A percentile compares a stretch with the other conserved stretches of the same genome.
Evolutionary conservation across 1,140 invertebrate species (phyloP).

Genomic region (Rhagoletis zephyria): DNA sequence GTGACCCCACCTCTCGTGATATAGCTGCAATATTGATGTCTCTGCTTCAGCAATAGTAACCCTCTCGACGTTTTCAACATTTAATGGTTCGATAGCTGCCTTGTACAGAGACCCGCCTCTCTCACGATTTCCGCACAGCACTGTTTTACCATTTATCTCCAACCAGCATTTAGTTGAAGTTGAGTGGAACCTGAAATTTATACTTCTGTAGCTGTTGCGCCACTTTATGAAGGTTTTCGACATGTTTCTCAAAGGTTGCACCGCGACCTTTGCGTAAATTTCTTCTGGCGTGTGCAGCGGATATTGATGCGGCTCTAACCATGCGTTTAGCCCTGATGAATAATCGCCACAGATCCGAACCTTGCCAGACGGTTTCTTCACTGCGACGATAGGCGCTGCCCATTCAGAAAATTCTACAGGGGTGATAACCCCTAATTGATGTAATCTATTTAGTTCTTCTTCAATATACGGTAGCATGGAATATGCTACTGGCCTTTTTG

Average conservation of each 20-base stretch:
- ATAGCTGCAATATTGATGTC: no score
- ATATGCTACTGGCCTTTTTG: conserved; percentile 15
- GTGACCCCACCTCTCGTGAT: no score
- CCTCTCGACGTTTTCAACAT: no score
- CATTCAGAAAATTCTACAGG: conserved; percentile 67
- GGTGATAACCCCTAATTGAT: conserved; percentile 42
- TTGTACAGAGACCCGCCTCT: no score
- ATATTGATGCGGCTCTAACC: conserved; percentile 54
- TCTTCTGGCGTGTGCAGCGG: conserved; percentile 54
- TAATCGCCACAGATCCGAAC: conserved; percentile 58
- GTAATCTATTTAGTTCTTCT: conserved; percentile 44
- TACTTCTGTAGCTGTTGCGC: conserved; percentile 46
- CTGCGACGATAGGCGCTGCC: conserved; percentile 71
- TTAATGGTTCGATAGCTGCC: no score
- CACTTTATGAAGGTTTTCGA: conserved; percentile 30
- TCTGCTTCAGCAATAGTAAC: no score
- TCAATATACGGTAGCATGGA: neutral
- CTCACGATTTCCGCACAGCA: no score
- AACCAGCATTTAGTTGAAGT: no score
- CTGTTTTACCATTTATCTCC: no score
- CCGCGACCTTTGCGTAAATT: conserved; percentile 53
- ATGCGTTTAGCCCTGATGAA: conserved; percentile 46
- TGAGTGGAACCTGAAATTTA: neutral
- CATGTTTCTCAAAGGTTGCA: conserved; percentile 28
- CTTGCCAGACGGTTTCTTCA: conserved; percentile 65